A percentile compares a stretch with the other conserved stretches of the same genome.
Evolutionary conservation across 2,113 vertebrate species (phyloP).

Genomic region (Pristiophorus japonicus): DNA sequence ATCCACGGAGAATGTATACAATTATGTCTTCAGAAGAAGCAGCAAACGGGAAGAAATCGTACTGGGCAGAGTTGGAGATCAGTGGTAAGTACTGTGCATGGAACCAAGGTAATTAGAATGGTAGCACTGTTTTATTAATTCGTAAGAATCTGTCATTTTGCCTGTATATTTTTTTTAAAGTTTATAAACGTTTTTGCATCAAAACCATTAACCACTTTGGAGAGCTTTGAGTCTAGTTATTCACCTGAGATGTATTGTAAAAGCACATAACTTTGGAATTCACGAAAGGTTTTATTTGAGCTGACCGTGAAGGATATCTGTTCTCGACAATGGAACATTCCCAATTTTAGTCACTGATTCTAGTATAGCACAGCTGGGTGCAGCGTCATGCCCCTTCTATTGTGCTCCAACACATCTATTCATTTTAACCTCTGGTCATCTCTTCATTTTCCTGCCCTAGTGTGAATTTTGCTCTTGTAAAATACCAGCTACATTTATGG

Average conservation of each 20-base stretch:
- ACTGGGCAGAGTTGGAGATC: constrained; percentile 98
- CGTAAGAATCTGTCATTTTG: background rate
- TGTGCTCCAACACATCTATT: background rate
- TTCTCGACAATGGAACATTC: background rate
- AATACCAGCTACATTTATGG: background rate
- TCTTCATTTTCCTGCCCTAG: background rate
- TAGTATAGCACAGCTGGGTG: background rate
- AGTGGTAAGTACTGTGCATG: constrained; percentile 69
- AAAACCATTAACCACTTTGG: background rate
- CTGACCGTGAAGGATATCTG: background rate
- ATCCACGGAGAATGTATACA: constrained; percentile 98
- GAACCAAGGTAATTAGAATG: background rate
- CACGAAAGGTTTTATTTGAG: background rate
- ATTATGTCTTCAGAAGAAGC: constrained; percentile 97
- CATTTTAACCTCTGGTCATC: background rate
- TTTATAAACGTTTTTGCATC: too few relatives aligned
- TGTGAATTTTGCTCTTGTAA: background rate
- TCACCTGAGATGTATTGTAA: background rate
- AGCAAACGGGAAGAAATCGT: constrained; percentile 95
- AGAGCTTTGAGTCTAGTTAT: background rate
- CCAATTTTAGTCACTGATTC: background rate
- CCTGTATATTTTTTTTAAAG: background rate
- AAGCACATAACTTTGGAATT: background rate
- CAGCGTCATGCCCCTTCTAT: too few relatives aligned
- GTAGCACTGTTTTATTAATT: background rate